Percentiles rank a stretch among this genome's conserved stretches.
Evolutionary conservation across 2,113 vertebrate genomes (phyloP).

Genomic region (Elephas maximus): DNA sequence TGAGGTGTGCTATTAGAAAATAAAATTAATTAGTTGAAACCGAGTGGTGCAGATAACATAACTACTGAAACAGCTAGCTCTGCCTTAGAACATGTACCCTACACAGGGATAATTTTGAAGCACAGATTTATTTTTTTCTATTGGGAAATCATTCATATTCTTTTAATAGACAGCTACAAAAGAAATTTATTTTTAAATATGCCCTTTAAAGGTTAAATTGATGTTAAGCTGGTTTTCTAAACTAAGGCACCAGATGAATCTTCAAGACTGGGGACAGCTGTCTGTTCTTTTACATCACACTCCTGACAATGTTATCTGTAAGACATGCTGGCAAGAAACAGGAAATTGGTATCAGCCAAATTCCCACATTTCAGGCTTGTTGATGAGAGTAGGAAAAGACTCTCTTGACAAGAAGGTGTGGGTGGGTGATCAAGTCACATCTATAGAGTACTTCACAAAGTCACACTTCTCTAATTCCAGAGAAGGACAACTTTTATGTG

Average conservation of each 20-base stretch:
- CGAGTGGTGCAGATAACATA: constrained; percentile 40
- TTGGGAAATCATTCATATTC: constrained; percentile 39
- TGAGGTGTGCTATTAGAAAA: constrained; percentile 55
- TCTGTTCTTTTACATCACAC: constrained; percentile 37
- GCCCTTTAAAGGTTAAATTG: constrained; percentile 62
- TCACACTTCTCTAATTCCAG: neutral
- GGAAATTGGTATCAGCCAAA: constrained; percentile 33
- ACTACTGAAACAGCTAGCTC: constrained; percentile 32
- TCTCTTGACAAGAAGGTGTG: neutral
- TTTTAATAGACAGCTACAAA: neutral
- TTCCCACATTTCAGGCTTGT: neutral
- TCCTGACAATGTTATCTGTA: neutral
- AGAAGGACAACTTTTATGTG: neutral
- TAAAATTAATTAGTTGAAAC: constrained; percentile 71
- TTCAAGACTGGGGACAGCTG: constrained; percentile 45
- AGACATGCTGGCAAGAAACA: neutral
- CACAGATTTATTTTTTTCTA: neutral
- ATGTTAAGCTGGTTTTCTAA: constrained; percentile 6
- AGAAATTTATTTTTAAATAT: constrained; percentile 62
- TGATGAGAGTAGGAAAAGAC: neutral
- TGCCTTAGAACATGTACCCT: neutral
- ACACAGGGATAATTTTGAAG: constrained; percentile 15
- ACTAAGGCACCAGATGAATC: constrained; percentile 37
- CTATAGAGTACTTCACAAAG: neutral
- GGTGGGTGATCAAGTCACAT: neutral